Percentiles rank a stretch among this genome's conserved stretches.
These are phyloP conservation scores for Brachylomia viminalis DNA, from an alignment of 2,888 invertebrate species.

Conservation along the genomic window DNA sequence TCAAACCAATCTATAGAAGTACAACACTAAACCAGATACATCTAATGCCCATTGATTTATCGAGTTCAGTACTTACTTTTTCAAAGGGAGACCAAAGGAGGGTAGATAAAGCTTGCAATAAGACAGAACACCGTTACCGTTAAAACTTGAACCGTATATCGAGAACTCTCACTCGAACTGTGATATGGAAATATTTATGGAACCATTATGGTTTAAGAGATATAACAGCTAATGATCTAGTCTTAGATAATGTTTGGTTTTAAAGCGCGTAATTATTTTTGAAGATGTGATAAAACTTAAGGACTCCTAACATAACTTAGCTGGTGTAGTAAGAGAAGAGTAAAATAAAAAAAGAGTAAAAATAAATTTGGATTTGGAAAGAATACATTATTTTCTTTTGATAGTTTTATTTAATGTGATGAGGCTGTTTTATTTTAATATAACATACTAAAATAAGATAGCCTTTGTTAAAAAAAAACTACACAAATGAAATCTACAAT, in stretches of 20 bases:
- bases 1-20: constrained; percentile 34
- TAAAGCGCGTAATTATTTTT: constrained; percentile 64
- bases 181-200: constrained; percentile 71
- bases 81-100: constrained; percentile 73
- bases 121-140: constrained; percentile 68
- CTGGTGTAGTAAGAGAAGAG: constrained; percentile 32
- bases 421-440: constrained; percentile 1
- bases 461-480: constrained; percentile 36
- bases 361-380: constrained; percentile 36
- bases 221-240: constrained; percentile 65
- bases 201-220: constrained; percentile 61
- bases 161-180: constrained; percentile 66
- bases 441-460: not conserved
- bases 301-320: constrained; percentile 48
- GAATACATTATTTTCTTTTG: constrained; percentile 41
- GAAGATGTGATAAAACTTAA: constrained; percentile 63
- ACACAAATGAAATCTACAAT: constrained; percentile 24
- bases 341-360: too few species aligned
- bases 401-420: constrained; percentile 42
- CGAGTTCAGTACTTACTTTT: constrained; percentile 81
- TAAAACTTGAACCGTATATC: constrained; percentile 66
- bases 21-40: constrained; percentile 72
- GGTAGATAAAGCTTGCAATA: constrained; percentile 74
- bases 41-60: constrained; percentile 87
- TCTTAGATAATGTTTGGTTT: constrained; percentile 63